Evolutionary conservation across 2,797 vertebrate species (phyloP).

Genomic region (Luscinia megarhynchos): DNA sequence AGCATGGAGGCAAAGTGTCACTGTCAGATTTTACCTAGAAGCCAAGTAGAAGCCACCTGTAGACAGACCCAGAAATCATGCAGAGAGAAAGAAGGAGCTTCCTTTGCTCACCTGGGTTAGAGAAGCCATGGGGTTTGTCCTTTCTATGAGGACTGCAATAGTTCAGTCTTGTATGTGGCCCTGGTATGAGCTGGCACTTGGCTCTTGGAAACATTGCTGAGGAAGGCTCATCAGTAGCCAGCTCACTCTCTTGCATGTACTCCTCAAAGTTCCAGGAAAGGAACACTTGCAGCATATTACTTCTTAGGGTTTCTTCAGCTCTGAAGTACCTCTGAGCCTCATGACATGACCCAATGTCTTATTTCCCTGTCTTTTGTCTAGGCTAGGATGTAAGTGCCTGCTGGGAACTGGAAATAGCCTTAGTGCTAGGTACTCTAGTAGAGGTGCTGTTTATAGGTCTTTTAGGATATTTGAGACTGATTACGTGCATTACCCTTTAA

Average conservation of each 20-base stretch:
- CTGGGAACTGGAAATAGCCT: neutral
- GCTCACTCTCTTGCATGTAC: neutral
- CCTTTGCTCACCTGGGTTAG: neutral
- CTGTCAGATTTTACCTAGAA: neutral
- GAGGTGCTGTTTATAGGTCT: neutral
- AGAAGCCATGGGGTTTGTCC: neutral
- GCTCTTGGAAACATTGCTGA: neutral
- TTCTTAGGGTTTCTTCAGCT: neutral
- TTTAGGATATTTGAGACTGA: neutral
- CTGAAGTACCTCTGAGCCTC: neutral
- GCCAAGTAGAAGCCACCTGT: neutral
- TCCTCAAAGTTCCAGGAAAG: neutral
- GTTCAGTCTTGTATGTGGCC: neutral
- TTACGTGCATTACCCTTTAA: neutral
- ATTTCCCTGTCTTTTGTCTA: neutral
- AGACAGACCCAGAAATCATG: neutral
- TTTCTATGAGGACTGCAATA: neutral
- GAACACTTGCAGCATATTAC: neutral
- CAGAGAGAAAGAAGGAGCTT: neutral
- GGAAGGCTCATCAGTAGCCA: neutral
- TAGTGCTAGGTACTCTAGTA: neutral
- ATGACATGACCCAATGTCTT: neutral
- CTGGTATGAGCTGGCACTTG: neutral
- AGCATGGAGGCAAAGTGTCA: neutral
- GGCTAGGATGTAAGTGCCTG: neutral